phyloP scores from a whole-genome alignment of 2,113 vertebrate genomes.

The Ammospiza nelsoni region DNA sequence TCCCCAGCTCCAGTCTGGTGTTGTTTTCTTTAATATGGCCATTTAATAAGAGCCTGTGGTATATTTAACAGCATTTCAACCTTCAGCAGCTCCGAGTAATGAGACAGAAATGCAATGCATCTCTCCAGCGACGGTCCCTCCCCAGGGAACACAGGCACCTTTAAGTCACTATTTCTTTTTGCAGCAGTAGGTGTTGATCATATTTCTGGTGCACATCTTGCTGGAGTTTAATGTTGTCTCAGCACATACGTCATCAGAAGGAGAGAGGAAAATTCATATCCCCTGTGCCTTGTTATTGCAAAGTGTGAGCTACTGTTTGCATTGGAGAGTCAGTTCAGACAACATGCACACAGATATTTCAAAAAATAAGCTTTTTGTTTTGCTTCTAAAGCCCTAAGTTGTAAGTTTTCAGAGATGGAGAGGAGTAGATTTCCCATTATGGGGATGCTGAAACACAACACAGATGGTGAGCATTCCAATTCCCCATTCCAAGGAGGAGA shows the following conservation, averaged over 20 bases:
- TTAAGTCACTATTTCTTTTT: slow-evolving; percentile 9
- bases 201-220: neutral
- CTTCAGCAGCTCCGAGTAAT: neutral
- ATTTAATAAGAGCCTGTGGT: slow-evolving; percentile 38
- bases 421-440: neutral
- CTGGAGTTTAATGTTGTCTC: slow-evolving; percentile 2
- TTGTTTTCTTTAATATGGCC: neutral
- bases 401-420: neutral
- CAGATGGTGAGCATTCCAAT: neutral
- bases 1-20: neutral
- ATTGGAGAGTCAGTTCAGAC: neutral
- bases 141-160: neutral
- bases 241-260: neutral
- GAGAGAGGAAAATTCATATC: neutral
- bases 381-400: neutral
- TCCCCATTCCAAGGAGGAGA: neutral
- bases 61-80: slow-evolving; percentile 45
- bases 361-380: neutral
- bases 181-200: slow-evolving; percentile 18
- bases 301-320: neutral
- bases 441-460: neutral
- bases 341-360: neutral
- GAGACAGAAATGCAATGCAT: slow-evolving; percentile 6
- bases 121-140: neutral
- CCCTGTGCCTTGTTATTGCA: neutral